phyloP scores from a whole-genome alignment of 2,888 invertebrate species.

The Dryomyza anilis region DNA sequence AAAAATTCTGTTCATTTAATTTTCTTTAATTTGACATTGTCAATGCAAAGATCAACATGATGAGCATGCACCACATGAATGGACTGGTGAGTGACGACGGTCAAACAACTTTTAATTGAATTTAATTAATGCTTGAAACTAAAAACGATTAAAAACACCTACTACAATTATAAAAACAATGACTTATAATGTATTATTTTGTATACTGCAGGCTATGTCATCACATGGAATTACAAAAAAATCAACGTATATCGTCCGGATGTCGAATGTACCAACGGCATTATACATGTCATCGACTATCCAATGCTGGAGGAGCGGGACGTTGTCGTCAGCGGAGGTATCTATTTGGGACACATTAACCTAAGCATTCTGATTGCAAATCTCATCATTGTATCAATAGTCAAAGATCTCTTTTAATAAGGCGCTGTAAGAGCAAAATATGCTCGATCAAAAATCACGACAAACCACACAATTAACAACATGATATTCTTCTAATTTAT shows the following conservation, averaged over 20 bases:
- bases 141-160: no score
- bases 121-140: not conserved
- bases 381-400: conserved; percentile 60
- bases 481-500: conserved; percentile 24
- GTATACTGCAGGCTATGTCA: conserved; percentile 72
- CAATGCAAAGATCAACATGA: conserved; percentile 54
- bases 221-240: conserved; percentile 84
- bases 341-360: conserved; percentile 55
- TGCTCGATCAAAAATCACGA: conserved; percentile 18
- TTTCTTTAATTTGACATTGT: conserved; percentile 14
- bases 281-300: conserved; percentile 91
- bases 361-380: conserved; percentile 59
- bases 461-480: conserved; percentile 26
- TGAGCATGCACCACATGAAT: conserved; percentile 58
- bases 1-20: conserved; percentile 3
- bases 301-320: conserved; percentile 85
- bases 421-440: conserved; percentile 36
- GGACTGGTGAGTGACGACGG: conserved; percentile 57
- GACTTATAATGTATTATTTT: no score
- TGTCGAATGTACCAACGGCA: conserved; percentile 93
- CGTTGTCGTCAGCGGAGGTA: conserved; percentile 68
- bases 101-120: not conserved
- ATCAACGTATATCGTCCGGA: conserved; percentile 88
- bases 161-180: no score
- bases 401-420: conserved; percentile 57